Conservation (phyloP, 2,888 invertebrate species). For the Pherbina coryleti region DNA sequence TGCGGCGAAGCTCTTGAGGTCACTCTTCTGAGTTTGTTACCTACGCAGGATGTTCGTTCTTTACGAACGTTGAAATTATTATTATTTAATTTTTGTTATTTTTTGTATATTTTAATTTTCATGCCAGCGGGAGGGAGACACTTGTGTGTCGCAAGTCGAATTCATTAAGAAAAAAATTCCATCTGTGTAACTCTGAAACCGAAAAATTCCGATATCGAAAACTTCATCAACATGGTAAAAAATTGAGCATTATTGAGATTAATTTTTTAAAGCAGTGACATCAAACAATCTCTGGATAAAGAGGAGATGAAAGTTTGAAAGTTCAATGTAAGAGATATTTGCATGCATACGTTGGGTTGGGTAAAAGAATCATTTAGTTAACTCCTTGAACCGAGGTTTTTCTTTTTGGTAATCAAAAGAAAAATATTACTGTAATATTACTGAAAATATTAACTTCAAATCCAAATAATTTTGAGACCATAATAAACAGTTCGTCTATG, state of each 20-base stretch:
- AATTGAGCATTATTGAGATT: neutral
- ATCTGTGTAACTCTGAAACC: neutral
- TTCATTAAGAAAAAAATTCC: too few relatives aligned
- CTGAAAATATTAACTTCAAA: too few relatives aligned
- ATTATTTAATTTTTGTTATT: constrained; percentile 18
- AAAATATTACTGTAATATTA: too few relatives aligned
- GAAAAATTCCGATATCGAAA: neutral
- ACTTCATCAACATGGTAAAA: too few relatives aligned
- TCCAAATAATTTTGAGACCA: too few relatives aligned
- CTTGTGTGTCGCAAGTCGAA: neutral
- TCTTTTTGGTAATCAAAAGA: too few relatives aligned
- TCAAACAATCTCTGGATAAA: neutral
- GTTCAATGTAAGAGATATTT: too few relatives aligned
- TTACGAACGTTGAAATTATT: neutral
- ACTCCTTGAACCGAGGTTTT: too few relatives aligned
- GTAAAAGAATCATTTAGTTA: too few relatives aligned
- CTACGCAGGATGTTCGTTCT: neutral
- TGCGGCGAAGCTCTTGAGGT: constrained; percentile 17
- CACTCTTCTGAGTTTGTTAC: neutral
- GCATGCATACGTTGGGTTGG: too few relatives aligned
- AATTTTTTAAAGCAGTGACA: neutral
- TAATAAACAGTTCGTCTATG: too few relatives aligned
- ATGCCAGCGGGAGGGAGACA: neutral
- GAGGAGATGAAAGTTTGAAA: too few relatives aligned
- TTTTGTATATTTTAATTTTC: neutral